phyloP scores from a whole-genome alignment of 2,797 vertebrate species.

The Propithecus deckenii region DNA sequence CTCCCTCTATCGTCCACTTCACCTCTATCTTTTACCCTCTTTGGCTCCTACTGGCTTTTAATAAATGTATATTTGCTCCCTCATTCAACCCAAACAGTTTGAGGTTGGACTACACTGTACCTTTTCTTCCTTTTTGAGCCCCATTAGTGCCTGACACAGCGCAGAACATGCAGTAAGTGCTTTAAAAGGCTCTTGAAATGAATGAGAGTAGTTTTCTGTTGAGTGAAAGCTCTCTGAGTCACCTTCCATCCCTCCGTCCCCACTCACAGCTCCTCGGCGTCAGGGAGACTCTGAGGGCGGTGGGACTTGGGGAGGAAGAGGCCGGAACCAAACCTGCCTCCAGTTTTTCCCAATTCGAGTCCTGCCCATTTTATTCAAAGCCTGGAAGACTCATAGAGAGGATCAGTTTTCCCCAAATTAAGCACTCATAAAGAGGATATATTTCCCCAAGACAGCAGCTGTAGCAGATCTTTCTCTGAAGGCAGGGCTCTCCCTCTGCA shows the following conservation, averaged over 20 bases:
- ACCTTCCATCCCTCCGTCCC: no score
- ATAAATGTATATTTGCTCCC: no score
- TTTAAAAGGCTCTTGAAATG: neutral
- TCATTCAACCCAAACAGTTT: neutral
- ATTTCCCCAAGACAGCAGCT: neutral
- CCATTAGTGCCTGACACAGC: neutral
- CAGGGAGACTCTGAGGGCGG: neutral
- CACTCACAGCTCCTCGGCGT: neutral
- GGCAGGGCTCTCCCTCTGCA: neutral
- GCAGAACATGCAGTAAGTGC: neutral
- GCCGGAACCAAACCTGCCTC: neutral
- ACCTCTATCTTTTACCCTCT: neutral
- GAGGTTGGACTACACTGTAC: neutral
- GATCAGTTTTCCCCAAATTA: neutral
- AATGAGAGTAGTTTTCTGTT: neutral
- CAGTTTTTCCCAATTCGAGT: neutral
- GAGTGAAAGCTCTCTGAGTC: neutral
- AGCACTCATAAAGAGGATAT: neutral
- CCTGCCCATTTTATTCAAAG: neutral
- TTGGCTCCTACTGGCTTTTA: neutral
- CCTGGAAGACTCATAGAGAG: neutral
- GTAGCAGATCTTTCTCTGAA: neutral
- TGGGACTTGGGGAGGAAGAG: neutral
- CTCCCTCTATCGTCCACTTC: neutral
- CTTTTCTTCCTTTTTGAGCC: neutral